Evolutionary conservation across 1,140 invertebrate species (phyloP), one percentile per base, ranked within the genome.

Genomic region (Sweltsa coloradensis): DNA sequence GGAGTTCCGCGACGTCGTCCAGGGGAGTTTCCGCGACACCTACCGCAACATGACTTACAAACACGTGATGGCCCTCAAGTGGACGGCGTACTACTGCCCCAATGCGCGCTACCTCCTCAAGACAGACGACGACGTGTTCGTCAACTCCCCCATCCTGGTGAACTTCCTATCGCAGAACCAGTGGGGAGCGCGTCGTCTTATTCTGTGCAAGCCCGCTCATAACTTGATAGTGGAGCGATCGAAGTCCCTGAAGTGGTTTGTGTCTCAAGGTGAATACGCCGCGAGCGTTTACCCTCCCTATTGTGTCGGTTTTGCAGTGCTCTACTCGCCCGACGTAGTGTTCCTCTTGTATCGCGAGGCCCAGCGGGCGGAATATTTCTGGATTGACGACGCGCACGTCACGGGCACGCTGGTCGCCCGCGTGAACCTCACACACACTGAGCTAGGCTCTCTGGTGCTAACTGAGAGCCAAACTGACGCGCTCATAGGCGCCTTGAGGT

Each of bases 11-110:
- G 89, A 92, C 59, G 70, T 91, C 45, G 72, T 90, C 21, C 83
- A 88, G 63, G 85, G 84, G 19, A 78, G 75, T 53, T 90, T 89
- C 61, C 46, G 71, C 6, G 88, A 91, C 66, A 71, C 71, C 24
- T 92, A 91, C 59, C 73, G 78, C 50, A 92, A 91, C 65, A 74
- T 92, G 64, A 89, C 87, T 2, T 87, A 88, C 57, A 92, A 92
- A 64, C 85, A 89, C 63, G 76, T 85, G 3, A 84, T 86, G 75
- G 79, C 74, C 1, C 71, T 91, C n/a, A 85, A 86, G 60, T 92
- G 85, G 80, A 74, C 79, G 34, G 70, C 75, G 5, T 76, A 79
- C 57, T 73, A 79, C 63, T 78, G 67, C 60, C 51, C 55, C 50
- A 67, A 72, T 52, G 81, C 79, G 26, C 78, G 76, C 57, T 84